Conservation (phyloP, 23 tunicate genomes). For the Corella eumyota region DNA sequence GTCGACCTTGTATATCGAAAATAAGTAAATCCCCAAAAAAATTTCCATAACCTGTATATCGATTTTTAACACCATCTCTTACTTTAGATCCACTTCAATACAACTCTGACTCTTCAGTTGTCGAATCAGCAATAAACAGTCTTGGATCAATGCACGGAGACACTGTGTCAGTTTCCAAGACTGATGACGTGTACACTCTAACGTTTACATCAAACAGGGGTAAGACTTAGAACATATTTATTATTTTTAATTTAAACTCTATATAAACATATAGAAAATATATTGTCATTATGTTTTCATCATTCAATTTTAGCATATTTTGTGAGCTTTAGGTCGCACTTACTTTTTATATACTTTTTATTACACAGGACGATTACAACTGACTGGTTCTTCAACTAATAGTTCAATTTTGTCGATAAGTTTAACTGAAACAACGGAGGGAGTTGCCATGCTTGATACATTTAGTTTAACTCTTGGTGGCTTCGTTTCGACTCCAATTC, state of each 20-base stretch:
- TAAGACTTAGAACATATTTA: too few species aligned
- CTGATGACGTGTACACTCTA: not conserved
- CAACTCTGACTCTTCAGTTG: not conserved
- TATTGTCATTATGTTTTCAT: too few species aligned
- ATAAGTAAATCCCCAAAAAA: too few species aligned
- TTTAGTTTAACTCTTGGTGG: conserved; percentile 25
- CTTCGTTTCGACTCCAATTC: conserved; percentile 17
- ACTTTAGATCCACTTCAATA: conserved; percentile 4
- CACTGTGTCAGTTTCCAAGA: conserved; percentile 6
- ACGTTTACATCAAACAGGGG: conserved; percentile 4
- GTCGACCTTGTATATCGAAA: too few species aligned
- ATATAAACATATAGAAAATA: too few species aligned
- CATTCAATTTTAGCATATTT: too few species aligned
- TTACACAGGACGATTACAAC: too few species aligned
- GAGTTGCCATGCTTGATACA: conserved; percentile 21
- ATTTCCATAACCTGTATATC: too few species aligned
- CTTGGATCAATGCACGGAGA: conserved; percentile 6
- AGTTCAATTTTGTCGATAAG: not conserved
- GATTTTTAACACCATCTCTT: too few species aligned
- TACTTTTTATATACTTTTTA: too few species aligned
- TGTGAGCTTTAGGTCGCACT: too few species aligned
- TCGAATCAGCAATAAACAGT: conserved; percentile 1
- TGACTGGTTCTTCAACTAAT: conserved; percentile 1
- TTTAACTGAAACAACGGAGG: conserved; percentile 1
- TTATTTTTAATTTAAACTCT: too few species aligned